These are phyloP conservation scores for Aphyosemion australe DNA, from an alignment of 2,113 vertebrate species.

Conservation along the genomic window DNA sequence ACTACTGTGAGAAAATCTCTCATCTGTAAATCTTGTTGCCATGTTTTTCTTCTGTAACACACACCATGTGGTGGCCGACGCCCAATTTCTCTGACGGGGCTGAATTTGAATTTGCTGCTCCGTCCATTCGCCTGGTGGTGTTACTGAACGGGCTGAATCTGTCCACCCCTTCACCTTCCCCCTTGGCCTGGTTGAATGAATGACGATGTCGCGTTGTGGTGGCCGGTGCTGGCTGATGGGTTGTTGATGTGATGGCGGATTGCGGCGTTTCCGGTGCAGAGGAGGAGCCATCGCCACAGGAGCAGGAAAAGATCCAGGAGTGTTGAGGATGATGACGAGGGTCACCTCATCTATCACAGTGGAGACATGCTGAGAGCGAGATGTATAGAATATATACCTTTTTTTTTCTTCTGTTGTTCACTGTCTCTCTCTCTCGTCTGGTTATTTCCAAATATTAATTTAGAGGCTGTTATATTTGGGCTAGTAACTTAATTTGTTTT, in stretches of 20 bases:
- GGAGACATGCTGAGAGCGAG: slow-evolving; percentile 97
- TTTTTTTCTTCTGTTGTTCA: slow-evolving; percentile 86
- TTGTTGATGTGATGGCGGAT: slow-evolving; percentile 80
- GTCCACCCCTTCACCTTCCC: slow-evolving; percentile 76
- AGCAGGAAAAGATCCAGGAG: slow-evolving; percentile 93
- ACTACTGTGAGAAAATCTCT: slow-evolving; percentile 87
- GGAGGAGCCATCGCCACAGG: slow-evolving; percentile 86
- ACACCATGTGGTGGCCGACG: slow-evolving; percentile 95
- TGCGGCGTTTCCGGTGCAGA: slow-evolving; percentile 84
- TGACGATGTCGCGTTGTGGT: slow-evolving; percentile 86
- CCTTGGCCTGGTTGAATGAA: slow-evolving; percentile 88
- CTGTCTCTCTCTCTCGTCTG: slow-evolving; percentile 78
- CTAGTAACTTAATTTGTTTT: slow-evolving; percentile 38
- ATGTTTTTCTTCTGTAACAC: slow-evolving; percentile 99
- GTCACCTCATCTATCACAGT: slow-evolving; percentile 97
- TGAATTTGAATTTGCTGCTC: slow-evolving; percentile 99
- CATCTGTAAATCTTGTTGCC: slow-evolving; percentile 99
- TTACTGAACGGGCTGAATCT: slow-evolving; percentile 94
- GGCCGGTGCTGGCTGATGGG: slow-evolving; percentile 84
- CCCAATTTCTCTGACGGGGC: slow-evolving; percentile 95
- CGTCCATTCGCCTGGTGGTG: slow-evolving; percentile 83
- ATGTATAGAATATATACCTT: slow-evolving; percentile 91
- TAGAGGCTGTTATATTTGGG: slow-evolving; percentile 55
- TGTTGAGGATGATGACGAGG: slow-evolving; percentile 98
- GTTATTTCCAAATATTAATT: slow-evolving; percentile 65